These are phyloP conservation scores for Lithophane socia DNA, from an alignment of 2,888 invertebrate genomes.

Conservation along the genomic window DNA sequence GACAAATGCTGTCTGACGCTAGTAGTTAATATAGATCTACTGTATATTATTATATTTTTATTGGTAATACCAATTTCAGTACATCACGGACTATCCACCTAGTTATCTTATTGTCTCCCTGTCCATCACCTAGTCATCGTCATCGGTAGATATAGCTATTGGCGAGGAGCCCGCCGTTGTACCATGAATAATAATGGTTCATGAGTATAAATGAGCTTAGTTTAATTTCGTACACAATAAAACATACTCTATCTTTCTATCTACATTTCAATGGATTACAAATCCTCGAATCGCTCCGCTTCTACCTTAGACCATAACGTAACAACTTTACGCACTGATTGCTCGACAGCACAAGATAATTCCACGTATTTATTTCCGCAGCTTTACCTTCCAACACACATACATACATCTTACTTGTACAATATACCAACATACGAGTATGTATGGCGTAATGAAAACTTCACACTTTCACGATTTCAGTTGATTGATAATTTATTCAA, in stretches of 20 bases:
- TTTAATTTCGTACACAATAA: neutral
- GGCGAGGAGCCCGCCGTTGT: neutral
- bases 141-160: neutral
- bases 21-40: neutral
- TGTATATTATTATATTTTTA: neutral
- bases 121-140: neutral
- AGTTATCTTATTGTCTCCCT: neutral
- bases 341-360: slow-evolving; percentile 68
- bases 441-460: slow-evolving; percentile 72
- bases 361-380: slow-evolving; percentile 71
- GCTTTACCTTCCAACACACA: slow-evolving; percentile 57
- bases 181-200: neutral
- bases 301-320: slow-evolving; percentile 50
- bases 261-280: neutral
- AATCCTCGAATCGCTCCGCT: slow-evolving; percentile 10
- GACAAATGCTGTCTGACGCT: no score
- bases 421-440: slow-evolving; percentile 35
- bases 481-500: slow-evolving; percentile 60
- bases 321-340: slow-evolving; percentile 80
- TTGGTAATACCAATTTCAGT: no score
- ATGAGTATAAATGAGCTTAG: neutral
- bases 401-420: slow-evolving; percentile 56
- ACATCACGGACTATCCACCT: no score
- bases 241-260: no score
- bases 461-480: slow-evolving; percentile 77